Base-by-base conservation (phyloP, 2,888 invertebrate species). In the Limnephilus marmoratus region DNA sequence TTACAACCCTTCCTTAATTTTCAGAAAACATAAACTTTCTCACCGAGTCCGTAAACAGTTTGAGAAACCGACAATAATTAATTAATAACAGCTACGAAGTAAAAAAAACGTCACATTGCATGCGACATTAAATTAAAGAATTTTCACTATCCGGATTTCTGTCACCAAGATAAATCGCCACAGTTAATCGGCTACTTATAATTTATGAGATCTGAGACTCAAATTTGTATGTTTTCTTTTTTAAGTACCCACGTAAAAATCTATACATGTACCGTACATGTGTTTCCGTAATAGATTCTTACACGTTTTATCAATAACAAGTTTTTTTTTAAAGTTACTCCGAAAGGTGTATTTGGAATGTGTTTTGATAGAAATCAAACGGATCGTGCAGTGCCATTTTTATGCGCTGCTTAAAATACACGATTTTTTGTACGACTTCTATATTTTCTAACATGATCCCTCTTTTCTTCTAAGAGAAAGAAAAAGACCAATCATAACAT, bases 41-140 rank as follows among this genome's bases (percentile, higher is more conserved):
- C n/a, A 24, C 24, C 1, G n/a, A 68, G 24, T 68, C 1, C 24
- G 1, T 68, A 68, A 68, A 12, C 37, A 0, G 11, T 83, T 83
- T 83, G 24, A 83, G 83, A 83, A 83, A 83, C 24, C 11, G n/a
- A 83, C 24, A 37, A 83, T 83, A 37, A 83, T 83, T 83, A 83
- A 83, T 83, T 37, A 83, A 83, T 37, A 37, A 83, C 34, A 37
- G 83, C 11, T n/a, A 68, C 68, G n/a, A 4, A 68, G 24, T n/a
- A 83, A 83, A 41, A 37, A 83, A 83, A 37, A 37, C 34, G 37
- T 37, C 83, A 34, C 83, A 37, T 41, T 83, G 83, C 24, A 34
- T 37, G 83, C 83, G 83, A 83, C 83, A 83, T 37, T 37, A 34
- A 41, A 37, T 24, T 83, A 37, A 41, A 18, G 83, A 15, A 83